phyloP scores from a whole-genome alignment of 1,140 invertebrate genomes.

The Eriosoma lanigerum region DNA sequence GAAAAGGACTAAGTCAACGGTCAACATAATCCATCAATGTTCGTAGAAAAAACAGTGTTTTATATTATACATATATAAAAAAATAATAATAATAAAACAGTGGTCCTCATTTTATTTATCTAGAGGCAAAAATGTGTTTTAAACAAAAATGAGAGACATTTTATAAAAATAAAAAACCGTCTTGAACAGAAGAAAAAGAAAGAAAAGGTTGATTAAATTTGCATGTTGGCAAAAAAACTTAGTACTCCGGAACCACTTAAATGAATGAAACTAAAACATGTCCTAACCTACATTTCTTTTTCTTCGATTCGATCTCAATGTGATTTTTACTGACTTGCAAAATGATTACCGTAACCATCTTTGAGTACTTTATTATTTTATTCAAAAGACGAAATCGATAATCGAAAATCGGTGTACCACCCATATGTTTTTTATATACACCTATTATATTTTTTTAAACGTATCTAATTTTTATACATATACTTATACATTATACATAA shows the following conservation, averaged over 20 bases:
- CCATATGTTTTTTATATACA: neutral
- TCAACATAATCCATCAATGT: constrained; percentile 40
- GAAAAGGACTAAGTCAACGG: constrained; percentile 27
- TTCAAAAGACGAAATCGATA: neutral
- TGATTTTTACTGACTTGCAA: constrained; percentile 25
- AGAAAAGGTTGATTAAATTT: constrained; percentile 31
- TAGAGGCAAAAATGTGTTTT: neutral
- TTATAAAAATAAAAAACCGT: neutral
- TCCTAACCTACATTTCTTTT: constrained; percentile 22
- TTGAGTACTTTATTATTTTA: neutral
- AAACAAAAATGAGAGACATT: neutral
- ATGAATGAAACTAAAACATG: constrained; percentile 17
- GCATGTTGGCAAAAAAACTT: constrained; percentile 36
- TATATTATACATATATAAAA: too few relatives aligned
- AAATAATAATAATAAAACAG: constrained; percentile 33
- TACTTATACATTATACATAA: too few relatives aligned
- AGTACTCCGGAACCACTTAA: constrained; percentile 12
- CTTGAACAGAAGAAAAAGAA: neutral
- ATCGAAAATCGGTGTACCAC: neutral
- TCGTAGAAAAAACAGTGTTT: neutral
- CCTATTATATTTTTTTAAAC: neutral
- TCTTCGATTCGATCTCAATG: neutral
- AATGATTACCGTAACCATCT: neutral
- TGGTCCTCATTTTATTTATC: constrained; percentile 3
- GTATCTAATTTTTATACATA: neutral